Percentiles rank a stretch among this genome's conserved stretches.
Evolutionary conservation across 2,113 vertebrate species (phyloP).

Genomic region (Bubo bubo): DNA sequence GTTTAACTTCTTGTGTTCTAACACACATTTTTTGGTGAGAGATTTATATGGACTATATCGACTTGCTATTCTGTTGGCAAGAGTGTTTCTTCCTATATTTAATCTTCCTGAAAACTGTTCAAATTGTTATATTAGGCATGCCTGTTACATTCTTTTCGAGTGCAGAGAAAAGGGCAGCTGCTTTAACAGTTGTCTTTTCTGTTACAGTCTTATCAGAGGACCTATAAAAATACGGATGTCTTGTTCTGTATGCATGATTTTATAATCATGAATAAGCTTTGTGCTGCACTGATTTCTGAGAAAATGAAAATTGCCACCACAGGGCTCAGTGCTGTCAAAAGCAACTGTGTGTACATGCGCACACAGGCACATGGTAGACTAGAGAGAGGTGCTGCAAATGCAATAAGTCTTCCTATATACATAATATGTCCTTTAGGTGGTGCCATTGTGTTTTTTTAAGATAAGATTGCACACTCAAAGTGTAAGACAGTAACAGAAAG

Average conservation of each 20-base stretch:
- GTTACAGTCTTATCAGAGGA: neutral
- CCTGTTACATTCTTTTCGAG: neutral
- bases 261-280: neutral
- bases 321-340: neutral
- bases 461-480: neutral
- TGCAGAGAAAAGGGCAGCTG: constrained; percentile 18
- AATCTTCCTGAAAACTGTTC: constrained; percentile 22
- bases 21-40: neutral
- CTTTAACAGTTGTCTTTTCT: constrained; percentile 31
- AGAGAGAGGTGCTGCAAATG: neutral
- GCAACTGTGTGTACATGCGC: neutral
- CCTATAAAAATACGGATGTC: constrained; percentile 1
- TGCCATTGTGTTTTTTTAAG: constrained; percentile 70
- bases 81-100: neutral
- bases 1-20: neutral
- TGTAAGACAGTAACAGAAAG: neutral
- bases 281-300: neutral
- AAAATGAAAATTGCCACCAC: neutral
- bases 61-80: neutral
- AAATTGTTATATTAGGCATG: neutral
- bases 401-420: neutral
- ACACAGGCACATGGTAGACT: neutral
- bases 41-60: neutral
- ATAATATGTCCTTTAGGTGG: constrained; percentile 64
- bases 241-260: constrained; percentile 1